Percentiles rank a stretch among this genome's conserved stretches.
phyloP scores from a whole-genome alignment of 1,140 invertebrate species.

The Drosophila malerkotliana region DNA sequence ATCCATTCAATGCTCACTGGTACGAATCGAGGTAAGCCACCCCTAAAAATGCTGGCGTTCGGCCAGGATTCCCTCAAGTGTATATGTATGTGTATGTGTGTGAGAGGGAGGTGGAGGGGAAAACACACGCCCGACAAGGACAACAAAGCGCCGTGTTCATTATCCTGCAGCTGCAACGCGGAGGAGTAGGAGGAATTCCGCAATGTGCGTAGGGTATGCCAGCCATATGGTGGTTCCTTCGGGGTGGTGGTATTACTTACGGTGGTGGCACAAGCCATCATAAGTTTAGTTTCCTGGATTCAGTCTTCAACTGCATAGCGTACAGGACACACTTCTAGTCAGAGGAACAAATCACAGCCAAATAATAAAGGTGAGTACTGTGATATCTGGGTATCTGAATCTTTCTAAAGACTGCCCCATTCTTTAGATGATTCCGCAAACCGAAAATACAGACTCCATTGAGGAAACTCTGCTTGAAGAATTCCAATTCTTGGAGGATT shows the following conservation, averaged over 20 bases:
- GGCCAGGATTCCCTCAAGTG: conserved; percentile 14
- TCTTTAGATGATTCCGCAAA: conserved; percentile 58
- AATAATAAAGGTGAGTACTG: conserved; percentile 13
- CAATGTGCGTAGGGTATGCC: conserved; percentile 72
- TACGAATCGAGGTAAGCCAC: conserved; percentile 37
- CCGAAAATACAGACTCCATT: conserved; percentile 13
- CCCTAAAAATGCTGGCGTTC: conserved; percentile 25
- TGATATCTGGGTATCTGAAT: no score
- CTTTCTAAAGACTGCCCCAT: not conserved
- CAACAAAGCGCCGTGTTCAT: conserved; percentile 42
- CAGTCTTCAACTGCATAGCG: conserved; percentile 55
- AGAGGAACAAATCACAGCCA: conserved; percentile 39
- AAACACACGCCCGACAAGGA: conserved; percentile 32
- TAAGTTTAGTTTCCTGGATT: conserved; percentile 56
- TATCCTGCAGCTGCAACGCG: conserved; percentile 47
- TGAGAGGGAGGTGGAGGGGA: conserved; percentile 9
- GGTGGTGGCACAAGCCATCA: conserved; percentile 49
- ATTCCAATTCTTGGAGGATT: conserved; percentile 8
- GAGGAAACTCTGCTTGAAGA: conserved; percentile 10
- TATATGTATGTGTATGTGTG: no score
- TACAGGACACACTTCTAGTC: conserved; percentile 65
- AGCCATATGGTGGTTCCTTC: conserved; percentile 61
- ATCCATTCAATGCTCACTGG: conserved; percentile 39
- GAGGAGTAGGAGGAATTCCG: conserved; percentile 67
- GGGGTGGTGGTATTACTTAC: conserved; percentile 50